Percentiles rank a stretch among this genome's conserved stretches.
These are phyloP conservation scores for Corticium candelabrum DNA, from an alignment of 37 sponge, comb jelly and placozoan species.

Conservation along the genomic window DNA sequence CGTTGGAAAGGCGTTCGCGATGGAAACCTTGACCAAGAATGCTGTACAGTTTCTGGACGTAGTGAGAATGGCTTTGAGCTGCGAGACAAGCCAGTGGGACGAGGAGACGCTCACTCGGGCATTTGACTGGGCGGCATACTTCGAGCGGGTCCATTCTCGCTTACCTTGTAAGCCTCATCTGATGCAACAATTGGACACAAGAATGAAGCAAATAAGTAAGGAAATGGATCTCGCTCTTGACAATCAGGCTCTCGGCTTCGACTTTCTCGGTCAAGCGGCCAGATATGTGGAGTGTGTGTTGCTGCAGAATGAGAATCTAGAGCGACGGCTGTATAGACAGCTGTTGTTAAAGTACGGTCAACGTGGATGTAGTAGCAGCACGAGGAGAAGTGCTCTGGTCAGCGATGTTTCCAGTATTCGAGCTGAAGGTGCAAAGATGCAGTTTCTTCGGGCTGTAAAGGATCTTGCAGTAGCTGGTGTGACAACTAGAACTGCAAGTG, in stretches of 20 bases:
- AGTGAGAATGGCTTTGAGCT: neutral
- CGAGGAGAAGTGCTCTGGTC: no score
- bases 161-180: neutral
- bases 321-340: neutral
- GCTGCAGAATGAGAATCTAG: neutral
- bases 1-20: no score
- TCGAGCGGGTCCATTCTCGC: neutral
- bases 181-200: neutral
- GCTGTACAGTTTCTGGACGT: conserved; percentile 1
- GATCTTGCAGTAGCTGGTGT: no score
- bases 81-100: neutral
- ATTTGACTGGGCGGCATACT: neutral
- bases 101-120: neutral
- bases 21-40: neutral
- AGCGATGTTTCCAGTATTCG: no score
- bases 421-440: no score
- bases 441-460: no score
- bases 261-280: neutral
- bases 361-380: neutral
- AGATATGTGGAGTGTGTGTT: neutral
- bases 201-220: neutral
- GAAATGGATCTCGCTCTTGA: neutral
- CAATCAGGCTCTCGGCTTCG: no score
- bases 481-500: no score
- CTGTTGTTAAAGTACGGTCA: neutral